Conservation (phyloP, 2,888 invertebrate species). For the Allolobophora icterica region DNA sequence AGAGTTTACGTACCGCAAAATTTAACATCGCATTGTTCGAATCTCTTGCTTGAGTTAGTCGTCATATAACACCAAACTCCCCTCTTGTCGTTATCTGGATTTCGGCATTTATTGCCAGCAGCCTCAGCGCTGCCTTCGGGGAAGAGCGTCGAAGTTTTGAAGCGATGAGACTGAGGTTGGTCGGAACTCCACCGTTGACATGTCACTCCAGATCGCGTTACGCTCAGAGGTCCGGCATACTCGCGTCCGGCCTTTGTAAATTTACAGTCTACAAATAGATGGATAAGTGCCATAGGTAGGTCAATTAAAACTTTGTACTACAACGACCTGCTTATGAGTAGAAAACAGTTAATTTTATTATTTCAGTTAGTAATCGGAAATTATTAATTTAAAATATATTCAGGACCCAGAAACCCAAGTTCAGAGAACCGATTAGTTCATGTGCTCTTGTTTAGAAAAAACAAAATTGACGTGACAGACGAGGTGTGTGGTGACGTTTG, state of each 20-base stretch:
- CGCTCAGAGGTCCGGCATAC: slow-evolving; percentile 26
- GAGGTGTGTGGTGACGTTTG: no score
- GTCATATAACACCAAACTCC: slow-evolving; percentile 38
- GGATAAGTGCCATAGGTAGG: neutral
- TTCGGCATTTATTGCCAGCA: slow-evolving; percentile 32
- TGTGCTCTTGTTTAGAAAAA: no score
- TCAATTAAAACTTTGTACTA: neutral
- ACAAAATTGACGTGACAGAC: no score
- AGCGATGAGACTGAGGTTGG: neutral
- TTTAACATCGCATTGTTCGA: neutral
- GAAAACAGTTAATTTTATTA: no score
- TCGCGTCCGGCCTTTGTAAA: slow-evolving; percentile 25
- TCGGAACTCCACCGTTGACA: slow-evolving; percentile 28
- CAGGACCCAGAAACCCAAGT: no score
- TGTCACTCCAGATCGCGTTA: slow-evolving; percentile 11
- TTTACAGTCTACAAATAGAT: neutral
- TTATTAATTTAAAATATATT: no score
- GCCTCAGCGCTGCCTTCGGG: slow-evolving; percentile 12
- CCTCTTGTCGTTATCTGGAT: slow-evolving; percentile 28
- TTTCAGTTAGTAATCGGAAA: no score
- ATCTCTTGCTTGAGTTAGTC: neutral
- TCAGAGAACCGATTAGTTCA: no score
- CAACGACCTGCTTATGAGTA: neutral
- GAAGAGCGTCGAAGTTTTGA: neutral
- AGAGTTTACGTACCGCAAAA: neutral